Percentiles rank a stretch among this genome's conserved stretches.
These are phyloP conservation scores for Maconellicoccus hirsutus DNA, from an alignment of 1,140 invertebrate species.

Conservation along the genomic window DNA sequence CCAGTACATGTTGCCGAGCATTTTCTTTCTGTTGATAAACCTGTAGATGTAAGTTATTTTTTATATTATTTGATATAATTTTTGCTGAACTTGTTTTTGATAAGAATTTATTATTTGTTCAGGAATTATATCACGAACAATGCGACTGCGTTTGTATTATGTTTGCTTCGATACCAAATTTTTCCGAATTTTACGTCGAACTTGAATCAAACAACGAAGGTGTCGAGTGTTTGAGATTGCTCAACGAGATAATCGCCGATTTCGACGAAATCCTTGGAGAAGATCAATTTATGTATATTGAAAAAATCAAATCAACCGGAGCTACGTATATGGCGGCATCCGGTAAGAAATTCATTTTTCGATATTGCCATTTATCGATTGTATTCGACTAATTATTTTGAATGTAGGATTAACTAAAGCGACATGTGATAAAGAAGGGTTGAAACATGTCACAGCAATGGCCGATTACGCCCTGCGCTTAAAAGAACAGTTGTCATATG, in stretches of 20 bases:
- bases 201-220: conserved; percentile 90
- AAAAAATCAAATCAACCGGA: conserved; percentile 96
- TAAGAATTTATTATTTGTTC: conserved; percentile 24
- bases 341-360: conserved; percentile 41
- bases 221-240: conserved; percentile 80
- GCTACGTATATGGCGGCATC: conserved; percentile 95
- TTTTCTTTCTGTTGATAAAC: conserved; percentile 71
- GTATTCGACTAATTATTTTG: no score
- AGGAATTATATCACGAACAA: conserved; percentile 92
- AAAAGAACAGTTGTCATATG: conserved; percentile 70
- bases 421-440: conserved; percentile 64
- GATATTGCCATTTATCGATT: no score
- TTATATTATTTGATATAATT: not conserved
- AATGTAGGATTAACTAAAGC: conserved; percentile 49
- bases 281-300: conserved; percentile 76
- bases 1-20: conserved; percentile 89
- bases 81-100: no score
- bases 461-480: conserved; percentile 83
- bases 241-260: conserved; percentile 96
- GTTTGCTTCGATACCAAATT: conserved; percentile 93
- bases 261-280: conserved; percentile 85
- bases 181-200: conserved; percentile 93
- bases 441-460: conserved; percentile 72
- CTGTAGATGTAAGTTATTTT: conserved; percentile 55
- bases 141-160: conserved; percentile 90